These are phyloP conservation scores for Dendrocopos noguchii DNA, from an alignment of 2,113 vertebrate species.

Conservation along the genomic window DNA sequence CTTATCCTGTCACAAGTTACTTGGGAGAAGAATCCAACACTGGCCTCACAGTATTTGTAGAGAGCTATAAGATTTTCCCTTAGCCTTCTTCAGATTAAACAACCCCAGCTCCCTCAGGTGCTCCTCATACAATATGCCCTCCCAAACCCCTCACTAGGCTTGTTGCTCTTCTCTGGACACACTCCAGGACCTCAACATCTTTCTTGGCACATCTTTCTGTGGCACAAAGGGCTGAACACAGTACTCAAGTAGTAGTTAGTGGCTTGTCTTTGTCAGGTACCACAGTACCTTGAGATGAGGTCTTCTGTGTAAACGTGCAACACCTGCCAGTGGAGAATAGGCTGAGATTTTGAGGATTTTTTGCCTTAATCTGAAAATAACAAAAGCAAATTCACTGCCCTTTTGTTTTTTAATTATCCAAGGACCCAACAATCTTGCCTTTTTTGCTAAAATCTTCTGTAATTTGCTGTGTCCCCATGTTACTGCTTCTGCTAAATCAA, in stretches of 20 bases:
- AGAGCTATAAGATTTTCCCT: too few relatives aligned
- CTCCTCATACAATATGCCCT: too few relatives aligned
- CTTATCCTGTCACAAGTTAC: too few relatives aligned
- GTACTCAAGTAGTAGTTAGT: not conserved
- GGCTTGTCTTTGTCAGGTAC: not conserved
- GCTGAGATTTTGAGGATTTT: not conserved
- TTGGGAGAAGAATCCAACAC: too few relatives aligned
- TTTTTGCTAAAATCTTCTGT: not conserved
- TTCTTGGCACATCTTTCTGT: too few relatives aligned
- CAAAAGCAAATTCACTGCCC: not conserved
- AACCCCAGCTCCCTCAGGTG: too few relatives aligned
- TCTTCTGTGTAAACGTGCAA: not conserved
- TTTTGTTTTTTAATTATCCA: not conserved
- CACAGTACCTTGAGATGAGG: not conserved
- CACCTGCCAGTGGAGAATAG: accelerated
- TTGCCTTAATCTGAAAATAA: conserved; percentile 11
- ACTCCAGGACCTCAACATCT: too few relatives aligned
- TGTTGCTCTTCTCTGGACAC: too few relatives aligned
- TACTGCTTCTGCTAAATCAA: not conserved
- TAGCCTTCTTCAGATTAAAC: too few relatives aligned
- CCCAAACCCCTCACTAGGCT: too few relatives aligned
- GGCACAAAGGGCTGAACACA: too few relatives aligned
- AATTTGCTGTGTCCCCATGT: not conserved
- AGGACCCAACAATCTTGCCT: not conserved
- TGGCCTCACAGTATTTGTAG: too few relatives aligned